Base-by-base conservation (phyloP, 2,888 invertebrate species). In the Teinopalpus imperialis region DNA sequence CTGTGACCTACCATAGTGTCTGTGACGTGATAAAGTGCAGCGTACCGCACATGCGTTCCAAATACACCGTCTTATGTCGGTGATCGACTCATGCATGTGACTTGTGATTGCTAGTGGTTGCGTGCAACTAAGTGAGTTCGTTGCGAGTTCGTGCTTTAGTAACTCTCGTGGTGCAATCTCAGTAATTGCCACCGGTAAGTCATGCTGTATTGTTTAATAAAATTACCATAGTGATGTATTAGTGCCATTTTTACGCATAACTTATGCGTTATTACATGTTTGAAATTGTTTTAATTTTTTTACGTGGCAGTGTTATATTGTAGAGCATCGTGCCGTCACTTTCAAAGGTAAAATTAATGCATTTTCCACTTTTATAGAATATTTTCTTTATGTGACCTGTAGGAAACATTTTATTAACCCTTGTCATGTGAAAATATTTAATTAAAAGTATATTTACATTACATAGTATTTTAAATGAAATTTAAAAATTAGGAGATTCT, bases 11-110 rank as follows among this genome's bases (percentile, higher is more conserved):
- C 63, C 63, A 66, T 64, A 76, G 81, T 81, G 76, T 65, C 57
- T 74, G 86, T 85, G 83, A 77, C 82, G 86, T 83, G 85, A 44
- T 44, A 44, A 57, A 69, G 56, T 55, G 58, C 46, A 45, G 29
- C 43, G 35, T 46, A 36, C 48, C 52, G 53, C 77, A 76, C 75
- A 76, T 74, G 75, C 75, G 74, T 80, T 72, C 66, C 62, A 52
- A 54, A 71, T 71, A 69, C 56, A 64, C 60, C 32, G 39, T 21
- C 23, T 2, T 16, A 24, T 6, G 14, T 59, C 52, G 59, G 68
- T 67, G 64, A 66, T 61, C 67, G 59, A 66, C 61, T 57, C 51
- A 57, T 64, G 60, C 62, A 60, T 63, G 83, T 80, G 81, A 81
- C 77, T 79, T 73, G 81, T 83, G 83, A 68, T 71, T 56, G 56